Evolutionary conservation across 2,888 invertebrate genomes (phyloP).

Genomic region (Arctia plantaginis): DNA sequence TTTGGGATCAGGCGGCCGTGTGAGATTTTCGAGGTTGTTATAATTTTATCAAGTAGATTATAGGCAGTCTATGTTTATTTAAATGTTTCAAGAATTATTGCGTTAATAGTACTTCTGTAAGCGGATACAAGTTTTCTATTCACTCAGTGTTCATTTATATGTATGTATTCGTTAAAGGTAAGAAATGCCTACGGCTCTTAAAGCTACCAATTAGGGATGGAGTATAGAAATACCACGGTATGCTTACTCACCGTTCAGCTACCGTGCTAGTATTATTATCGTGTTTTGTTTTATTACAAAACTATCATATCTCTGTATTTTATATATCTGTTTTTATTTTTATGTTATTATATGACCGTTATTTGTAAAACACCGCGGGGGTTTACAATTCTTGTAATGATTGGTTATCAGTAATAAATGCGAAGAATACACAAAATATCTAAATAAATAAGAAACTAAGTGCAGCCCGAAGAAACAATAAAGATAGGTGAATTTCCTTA

Average conservation of each 20-base stretch:
- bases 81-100: not conserved
- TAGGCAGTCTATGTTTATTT: conserved; percentile 11
- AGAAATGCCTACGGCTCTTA: conserved; percentile 9
- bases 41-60: conserved; percentile 7
- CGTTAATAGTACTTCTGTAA: not conserved
- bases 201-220: conserved; percentile 14
- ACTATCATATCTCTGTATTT: not conserved
- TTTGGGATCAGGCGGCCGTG: no score
- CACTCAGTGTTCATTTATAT: not conserved
- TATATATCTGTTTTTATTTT: not conserved
- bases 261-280: not conserved
- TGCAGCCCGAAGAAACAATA: not conserved
- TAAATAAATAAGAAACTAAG: not conserved
- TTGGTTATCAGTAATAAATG: not conserved
- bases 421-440: not conserved
- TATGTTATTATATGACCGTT: not conserved
- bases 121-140: conserved; percentile 9
- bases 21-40: no score
- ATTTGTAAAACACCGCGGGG: not conserved
- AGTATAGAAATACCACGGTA: not conserved
- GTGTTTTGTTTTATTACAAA: not conserved
- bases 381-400: not conserved
- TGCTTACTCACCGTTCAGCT: not conserved
- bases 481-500: not conserved
- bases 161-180: conserved; percentile 3